phyloP scores from a whole-genome alignment of 2,113 vertebrate species.

The Synchiropus splendidus region DNA sequence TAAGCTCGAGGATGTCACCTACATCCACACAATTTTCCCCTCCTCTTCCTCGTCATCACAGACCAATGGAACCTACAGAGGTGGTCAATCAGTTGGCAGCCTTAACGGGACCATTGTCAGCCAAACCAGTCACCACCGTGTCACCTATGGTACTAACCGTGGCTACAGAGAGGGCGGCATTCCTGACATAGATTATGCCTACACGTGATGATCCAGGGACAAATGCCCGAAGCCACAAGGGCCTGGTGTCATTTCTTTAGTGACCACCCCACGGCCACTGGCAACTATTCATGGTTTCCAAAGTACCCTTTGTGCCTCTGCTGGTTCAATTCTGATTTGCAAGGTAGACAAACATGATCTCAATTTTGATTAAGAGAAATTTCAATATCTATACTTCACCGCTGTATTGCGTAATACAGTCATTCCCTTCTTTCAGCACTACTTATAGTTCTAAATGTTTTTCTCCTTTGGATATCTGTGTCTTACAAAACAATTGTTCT shows the following conservation, averaged over 20 bases:
- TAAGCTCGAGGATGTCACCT: conserved; percentile 80
- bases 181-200: conserved; percentile 83
- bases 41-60: conserved; percentile 84
- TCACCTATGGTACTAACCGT: conserved; percentile 79
- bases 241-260: conserved; percentile 36
- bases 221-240: conserved; percentile 29
- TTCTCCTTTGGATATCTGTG: conserved; percentile 56
- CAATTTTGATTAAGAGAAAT: conserved; percentile 45
- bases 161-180: conserved; percentile 85
- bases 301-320: conserved; percentile 76
- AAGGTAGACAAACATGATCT: conserved; percentile 50
- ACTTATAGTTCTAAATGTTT: conserved; percentile 54
- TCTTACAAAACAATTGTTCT: conserved; percentile 58
- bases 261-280: conserved; percentile 39
- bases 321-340: conserved; percentile 63
- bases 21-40: conserved; percentile 89
- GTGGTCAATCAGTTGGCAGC: conserved; percentile 70
- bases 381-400: conserved; percentile 33
- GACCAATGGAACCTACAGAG: conserved; percentile 75
- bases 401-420: conserved; percentile 45
- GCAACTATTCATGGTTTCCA: conserved; percentile 66
- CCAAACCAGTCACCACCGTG: conserved; percentile 59
- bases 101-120: conserved; percentile 68
- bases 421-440: conserved; percentile 44
- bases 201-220: conserved; percentile 72